These are phyloP conservation scores for Cybosia mesomella DNA, from an alignment of 2,888 invertebrate species.

Conservation along the genomic window DNA sequence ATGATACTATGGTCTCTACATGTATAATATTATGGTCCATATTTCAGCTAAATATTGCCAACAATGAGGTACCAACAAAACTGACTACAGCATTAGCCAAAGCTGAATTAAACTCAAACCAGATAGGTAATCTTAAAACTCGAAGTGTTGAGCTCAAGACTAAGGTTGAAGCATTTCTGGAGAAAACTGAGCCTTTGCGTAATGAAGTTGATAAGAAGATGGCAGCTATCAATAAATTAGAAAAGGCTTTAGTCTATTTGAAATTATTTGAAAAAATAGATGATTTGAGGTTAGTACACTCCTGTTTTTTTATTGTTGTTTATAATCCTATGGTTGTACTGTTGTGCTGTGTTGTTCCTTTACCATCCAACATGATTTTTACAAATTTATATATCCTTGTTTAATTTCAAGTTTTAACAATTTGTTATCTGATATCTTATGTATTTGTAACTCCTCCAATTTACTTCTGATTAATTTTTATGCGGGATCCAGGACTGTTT, in stretches of 20 bases:
- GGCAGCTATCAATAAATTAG: slow-evolving; percentile 83
- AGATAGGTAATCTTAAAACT: slow-evolving; percentile 77
- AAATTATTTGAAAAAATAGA: slow-evolving; percentile 90
- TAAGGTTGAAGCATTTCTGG: slow-evolving; percentile 74
- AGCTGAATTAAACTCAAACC: slow-evolving; percentile 86
- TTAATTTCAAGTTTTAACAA: background rate
- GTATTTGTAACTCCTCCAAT: background rate
- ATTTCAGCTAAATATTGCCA: slow-evolving; percentile 88
- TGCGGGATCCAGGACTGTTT: background rate
- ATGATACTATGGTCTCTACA: too few species aligned
- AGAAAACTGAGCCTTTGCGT: slow-evolving; percentile 75
- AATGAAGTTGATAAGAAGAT: slow-evolving; percentile 77
- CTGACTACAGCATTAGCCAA: slow-evolving; percentile 88
- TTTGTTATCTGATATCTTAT: background rate
- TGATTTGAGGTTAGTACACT: slow-evolving; percentile 87
- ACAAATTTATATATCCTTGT: background rate
- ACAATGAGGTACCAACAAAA: slow-evolving; percentile 88
- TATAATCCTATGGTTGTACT: background rate
- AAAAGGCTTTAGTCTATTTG: slow-evolving; percentile 89
- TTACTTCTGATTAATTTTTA: background rate
- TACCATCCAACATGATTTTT: background rate
- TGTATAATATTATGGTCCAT: background rate
- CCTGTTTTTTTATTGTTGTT: background rate
- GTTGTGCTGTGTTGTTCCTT: background rate
- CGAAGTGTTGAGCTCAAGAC: slow-evolving; percentile 78